A percentile compares a stretch with the other conserved stretches of the same genome.
Evolutionary conservation across 2,113 vertebrate genomes (phyloP).

Genomic region (Coptodon rendalli): DNA sequence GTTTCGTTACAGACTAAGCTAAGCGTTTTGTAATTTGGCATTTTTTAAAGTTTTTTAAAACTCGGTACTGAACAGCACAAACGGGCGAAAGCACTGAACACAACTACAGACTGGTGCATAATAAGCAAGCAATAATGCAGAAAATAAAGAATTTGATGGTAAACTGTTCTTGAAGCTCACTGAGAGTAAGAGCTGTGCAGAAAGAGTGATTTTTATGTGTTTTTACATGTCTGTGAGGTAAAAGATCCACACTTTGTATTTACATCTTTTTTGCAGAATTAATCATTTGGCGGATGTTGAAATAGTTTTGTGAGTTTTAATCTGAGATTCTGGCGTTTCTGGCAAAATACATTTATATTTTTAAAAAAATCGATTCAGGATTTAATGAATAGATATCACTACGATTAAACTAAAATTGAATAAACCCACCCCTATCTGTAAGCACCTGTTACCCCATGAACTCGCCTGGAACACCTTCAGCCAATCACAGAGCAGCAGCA

Average conservation of each 20-base stretch:
- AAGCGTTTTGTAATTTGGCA: not conserved
- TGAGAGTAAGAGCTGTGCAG: not conserved
- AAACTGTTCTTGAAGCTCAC: not conserved
- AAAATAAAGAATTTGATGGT: not conserved
- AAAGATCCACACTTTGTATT: not conserved
- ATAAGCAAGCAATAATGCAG: not conserved
- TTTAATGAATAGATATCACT: not conserved
- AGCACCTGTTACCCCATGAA: not conserved
- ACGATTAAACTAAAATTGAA: not conserved
- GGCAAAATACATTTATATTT: not conserved
- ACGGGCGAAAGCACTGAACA: not conserved
- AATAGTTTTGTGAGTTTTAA: not conserved
- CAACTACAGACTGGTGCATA: not conserved
- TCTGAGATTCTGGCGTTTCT: not conserved
- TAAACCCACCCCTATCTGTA: not conserved
- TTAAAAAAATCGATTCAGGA: fast-evolving
- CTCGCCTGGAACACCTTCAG: not conserved
- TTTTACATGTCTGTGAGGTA: not conserved
- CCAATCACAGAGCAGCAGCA: not conserved
- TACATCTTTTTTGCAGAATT: not conserved
- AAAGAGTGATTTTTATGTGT: not conserved
- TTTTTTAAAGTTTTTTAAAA: not conserved
- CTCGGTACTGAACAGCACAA: not conserved
- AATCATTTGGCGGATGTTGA: not conserved
- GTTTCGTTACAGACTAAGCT: not conserved